A percentile compares a stretch with the other conserved stretches of the same genome.
Evolutionary conservation across 2,797 vertebrate species (phyloP).

Genomic region (Toxotes lorentzi): DNA sequence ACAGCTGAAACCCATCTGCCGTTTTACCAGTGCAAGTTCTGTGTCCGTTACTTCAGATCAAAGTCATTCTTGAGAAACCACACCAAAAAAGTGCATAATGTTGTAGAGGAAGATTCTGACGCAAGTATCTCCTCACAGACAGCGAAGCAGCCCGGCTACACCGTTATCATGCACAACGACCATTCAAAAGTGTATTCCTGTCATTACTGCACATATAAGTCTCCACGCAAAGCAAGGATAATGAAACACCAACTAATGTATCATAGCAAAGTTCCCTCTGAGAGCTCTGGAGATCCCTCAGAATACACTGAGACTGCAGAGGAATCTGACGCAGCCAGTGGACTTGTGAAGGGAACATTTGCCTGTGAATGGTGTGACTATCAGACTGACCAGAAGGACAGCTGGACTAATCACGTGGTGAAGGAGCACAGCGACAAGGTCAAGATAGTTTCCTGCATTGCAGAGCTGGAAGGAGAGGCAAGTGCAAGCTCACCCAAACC

Average conservation of each 20-base stretch:
- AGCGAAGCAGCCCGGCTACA: constrained; percentile 89
- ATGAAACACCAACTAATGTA: constrained; percentile 97
- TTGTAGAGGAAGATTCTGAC: constrained; percentile 82
- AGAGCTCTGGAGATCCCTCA: constrained; percentile 79
- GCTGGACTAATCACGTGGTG: constrained; percentile 97
- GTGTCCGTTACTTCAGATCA: constrained; percentile 98
- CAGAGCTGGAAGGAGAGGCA: constrained; percentile 88
- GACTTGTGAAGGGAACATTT: constrained; percentile 88
- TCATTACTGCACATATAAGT: constrained; percentile 97
- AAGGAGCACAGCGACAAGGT: constrained; percentile 97
- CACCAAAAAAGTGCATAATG: constrained; percentile 94
- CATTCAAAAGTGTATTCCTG: constrained; percentile 96
- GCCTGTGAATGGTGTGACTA: constrained; percentile 98
- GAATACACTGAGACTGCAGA: constrained; percentile 80
- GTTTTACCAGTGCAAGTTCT: constrained; percentile 99
- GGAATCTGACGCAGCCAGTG: constrained; percentile 86
- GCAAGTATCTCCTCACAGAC: constrained; percentile 78
- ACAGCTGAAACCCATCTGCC: constrained; percentile 86
- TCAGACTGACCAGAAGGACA: constrained; percentile 93
- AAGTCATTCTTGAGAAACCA: constrained; percentile 97
- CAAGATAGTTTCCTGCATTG: constrained; percentile 91
- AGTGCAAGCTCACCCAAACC: constrained; percentile 85
- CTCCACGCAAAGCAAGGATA: constrained; percentile 93
- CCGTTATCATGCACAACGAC: constrained; percentile 90
- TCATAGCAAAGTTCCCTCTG: constrained; percentile 85